phyloP scores from a whole-genome alignment of 2,888 invertebrate genomes.

The Lumbricus terrestris region DNA sequence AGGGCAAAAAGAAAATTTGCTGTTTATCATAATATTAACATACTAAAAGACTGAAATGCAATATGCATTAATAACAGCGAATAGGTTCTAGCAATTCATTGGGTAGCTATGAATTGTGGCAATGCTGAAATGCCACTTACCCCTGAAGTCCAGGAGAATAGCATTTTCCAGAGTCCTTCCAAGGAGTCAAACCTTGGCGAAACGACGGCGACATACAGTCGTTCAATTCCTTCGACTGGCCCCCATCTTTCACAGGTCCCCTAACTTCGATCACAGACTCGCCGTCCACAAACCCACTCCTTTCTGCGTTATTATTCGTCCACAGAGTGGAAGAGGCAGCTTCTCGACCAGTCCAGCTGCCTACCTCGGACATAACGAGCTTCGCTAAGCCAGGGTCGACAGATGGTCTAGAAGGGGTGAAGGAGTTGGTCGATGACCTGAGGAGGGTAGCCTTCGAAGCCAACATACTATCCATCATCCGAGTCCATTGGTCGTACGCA shows the following conservation, averaged over 20 bases:
- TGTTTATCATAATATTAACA: not conserved
- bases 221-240: not conserved
- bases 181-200: conserved; percentile 12
- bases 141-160: conserved; percentile 22
- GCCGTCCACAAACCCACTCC: not conserved
- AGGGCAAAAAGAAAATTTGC: not conserved
- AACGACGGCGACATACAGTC: not conserved
- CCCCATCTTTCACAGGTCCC: not conserved
- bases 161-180: conserved; percentile 18
- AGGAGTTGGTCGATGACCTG: not conserved
- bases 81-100: not conserved
- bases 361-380: not conserved
- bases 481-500: conserved; percentile 25
- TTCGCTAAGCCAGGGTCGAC: not conserved
- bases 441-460: not conserved
- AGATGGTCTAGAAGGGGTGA: not conserved
- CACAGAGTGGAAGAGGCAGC: not conserved
- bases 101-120: not conserved
- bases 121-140: conserved; percentile 15
- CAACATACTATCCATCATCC: conserved; percentile 9
- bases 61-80: not conserved
- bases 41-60: too few species aligned
- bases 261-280: not conserved
- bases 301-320: not conserved
- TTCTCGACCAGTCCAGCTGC: not conserved